These are phyloP conservation scores for Adelges cooleyi DNA, from an alignment of 1,140 invertebrate genomes.

Conservation along the genomic window DNA sequence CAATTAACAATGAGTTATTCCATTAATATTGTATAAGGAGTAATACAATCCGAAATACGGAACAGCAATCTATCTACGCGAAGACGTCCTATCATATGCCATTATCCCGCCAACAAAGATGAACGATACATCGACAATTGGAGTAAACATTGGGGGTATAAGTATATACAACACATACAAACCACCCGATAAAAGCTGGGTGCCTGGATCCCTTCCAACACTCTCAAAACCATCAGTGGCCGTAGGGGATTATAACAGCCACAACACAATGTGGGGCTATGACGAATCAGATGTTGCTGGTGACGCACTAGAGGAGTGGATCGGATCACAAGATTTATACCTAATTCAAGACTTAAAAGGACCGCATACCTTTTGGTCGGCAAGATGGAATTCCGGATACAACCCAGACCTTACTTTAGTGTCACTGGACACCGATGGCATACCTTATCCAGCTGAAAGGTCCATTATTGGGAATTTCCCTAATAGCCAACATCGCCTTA, in stretches of 20 bases:
- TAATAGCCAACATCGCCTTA: background rate
- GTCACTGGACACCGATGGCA: background rate
- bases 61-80: background rate
- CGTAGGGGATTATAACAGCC: slow-evolving; percentile 13
- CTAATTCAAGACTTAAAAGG: slow-evolving; percentile 1
- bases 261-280: slow-evolving; percentile 20
- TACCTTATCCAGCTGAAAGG: background rate
- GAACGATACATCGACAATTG: too few species aligned
- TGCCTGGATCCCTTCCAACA: background rate
- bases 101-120: background rate
- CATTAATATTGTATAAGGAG: background rate
- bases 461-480: background rate
- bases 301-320: background rate
- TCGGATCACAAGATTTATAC: background rate
- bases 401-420: background rate
- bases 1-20: background rate
- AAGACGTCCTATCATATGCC: background rate
- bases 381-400: background rate
- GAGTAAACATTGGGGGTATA: background rate
- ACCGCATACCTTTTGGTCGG: background rate
- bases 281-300: background rate
- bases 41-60: background rate
- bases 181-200: background rate
- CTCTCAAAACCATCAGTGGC: background rate
- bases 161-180: background rate